Base-by-base conservation (phyloP, 1,140 invertebrate genomes). In the Oreohelix idahoensis region DNA sequence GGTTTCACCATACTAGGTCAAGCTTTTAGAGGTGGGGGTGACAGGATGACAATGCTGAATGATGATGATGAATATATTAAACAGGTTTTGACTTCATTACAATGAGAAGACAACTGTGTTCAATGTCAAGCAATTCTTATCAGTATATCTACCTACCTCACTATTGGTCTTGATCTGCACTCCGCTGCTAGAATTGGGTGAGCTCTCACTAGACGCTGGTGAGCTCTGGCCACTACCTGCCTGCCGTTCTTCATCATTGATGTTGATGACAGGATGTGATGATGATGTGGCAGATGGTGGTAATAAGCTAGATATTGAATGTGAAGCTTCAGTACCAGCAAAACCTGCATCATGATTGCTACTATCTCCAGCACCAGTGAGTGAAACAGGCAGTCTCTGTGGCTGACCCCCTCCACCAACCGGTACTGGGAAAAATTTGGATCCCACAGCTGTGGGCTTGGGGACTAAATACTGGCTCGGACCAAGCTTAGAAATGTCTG, bases 201-300 rank as follows among this genome's bases (percentile, higher is more conserved):
- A 87, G 69, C 86, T 85, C 39, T 91, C 91, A 84, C 89, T 91
- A 10, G 89, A 90, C 0, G 90, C 90, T 45, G 91, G 91, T 26
- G 91, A 92, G 86, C 91, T 92, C 78, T 92, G 91, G 11, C 91
- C 91, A 89, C 91, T 92, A 15, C 91, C 91, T 39, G 88, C 89
- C 84, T 89, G 87, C 39, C 91, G 63, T 23, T 90, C 84, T 63
- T 91, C 90, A 69, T 90, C 88, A 39, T 84, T 84, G 51, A 91
- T 83, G 76, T 86, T 89, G 29, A 90, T 87, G n/a, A 84, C 80
- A 26, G 87, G 87, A 26, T 87, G 85, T 23, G 82, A 83, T 58
- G 83, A 81, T 80, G 63, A 75, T 42, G 71, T 39, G 63, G 29
- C 63, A 32, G 63, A 23, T 35, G 63, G 63, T 35, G 8, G 63